A percentile compares a stretch with the other conserved stretches of the same genome.
Evolutionary conservation across 2,113 vertebrate genomes (phyloP).

Genomic region (Antennarius striatus): DNA sequence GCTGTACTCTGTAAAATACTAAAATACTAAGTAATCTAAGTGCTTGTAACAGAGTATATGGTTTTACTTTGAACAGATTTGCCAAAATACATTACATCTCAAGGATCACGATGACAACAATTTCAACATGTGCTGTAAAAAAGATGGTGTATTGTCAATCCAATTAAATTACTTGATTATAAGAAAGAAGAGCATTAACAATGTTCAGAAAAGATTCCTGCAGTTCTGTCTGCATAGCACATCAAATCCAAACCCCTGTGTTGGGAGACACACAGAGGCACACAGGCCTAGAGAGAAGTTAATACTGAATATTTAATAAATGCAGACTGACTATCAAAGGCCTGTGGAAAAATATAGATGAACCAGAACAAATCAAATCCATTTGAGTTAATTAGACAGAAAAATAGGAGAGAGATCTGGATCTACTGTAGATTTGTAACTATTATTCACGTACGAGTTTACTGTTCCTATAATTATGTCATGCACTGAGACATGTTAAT

Average conservation of each 20-base stretch:
- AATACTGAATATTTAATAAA: constrained; percentile 81
- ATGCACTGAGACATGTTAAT: neutral
- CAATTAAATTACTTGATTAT: neutral
- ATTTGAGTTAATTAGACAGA: constrained; percentile 72
- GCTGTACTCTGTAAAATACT: no score
- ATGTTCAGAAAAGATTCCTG: neutral
- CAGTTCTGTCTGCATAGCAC: constrained; percentile 6
- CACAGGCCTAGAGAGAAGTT: constrained; percentile 64
- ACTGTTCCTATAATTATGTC: no score
- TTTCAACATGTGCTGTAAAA: neutral
- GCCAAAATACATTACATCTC: neutral
- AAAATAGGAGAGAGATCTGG: constrained; percentile 9
- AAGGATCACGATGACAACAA: neutral
- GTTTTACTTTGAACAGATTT: neutral
- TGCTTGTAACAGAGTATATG: neutral
- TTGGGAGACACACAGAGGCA: constrained; percentile 23
- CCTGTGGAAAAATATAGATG: constrained; percentile 67
- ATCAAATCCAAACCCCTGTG: constrained; percentile 18
- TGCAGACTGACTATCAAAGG: constrained; percentile 92
- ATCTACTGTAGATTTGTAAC: neutral
- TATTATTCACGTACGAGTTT: no score
- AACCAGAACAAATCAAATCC: constrained; percentile 86
- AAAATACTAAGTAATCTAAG: neutral
- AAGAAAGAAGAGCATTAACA: neutral
- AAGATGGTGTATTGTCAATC: neutral